Evolutionary conservation across 1,140 invertebrate genomes (phyloP).

Genomic region (Oedothorax gibbosus): DNA sequence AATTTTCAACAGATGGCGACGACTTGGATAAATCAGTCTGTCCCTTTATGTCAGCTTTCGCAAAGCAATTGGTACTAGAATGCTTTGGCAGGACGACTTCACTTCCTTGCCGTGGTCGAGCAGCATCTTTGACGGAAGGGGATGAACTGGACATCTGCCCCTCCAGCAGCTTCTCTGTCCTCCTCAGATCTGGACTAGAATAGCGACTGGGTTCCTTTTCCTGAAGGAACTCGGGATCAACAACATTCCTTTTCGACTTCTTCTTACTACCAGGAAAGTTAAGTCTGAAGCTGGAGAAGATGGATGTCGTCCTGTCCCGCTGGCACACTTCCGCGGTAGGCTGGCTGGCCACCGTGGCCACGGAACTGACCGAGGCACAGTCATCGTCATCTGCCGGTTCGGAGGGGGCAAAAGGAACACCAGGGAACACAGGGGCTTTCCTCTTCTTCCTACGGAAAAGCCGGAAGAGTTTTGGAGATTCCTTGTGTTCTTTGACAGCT

Average conservation of each 20-base stretch:
- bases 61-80: too few relatives aligned
- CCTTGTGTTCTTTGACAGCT: background rate
- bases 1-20: background rate
- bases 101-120: background rate
- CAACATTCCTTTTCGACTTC: constrained; percentile 1
- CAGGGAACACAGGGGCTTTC: background rate
- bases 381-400: constrained; percentile 32
- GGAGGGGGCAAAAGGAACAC: background rate
- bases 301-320: constrained; percentile 28
- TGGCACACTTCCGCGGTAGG: constrained; percentile 35
- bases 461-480: constrained; percentile 31
- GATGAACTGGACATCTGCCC: background rate
- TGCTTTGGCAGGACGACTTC: too few relatives aligned
- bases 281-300: constrained; percentile 46
- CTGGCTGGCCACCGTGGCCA: constrained; percentile 39
- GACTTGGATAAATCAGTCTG: constrained; percentile 8
- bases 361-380: constrained; percentile 40
- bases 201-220: background rate
- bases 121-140: background rate
- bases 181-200: constrained; percentile 43
- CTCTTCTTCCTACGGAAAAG: constrained; percentile 44
- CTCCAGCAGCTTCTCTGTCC: constrained; percentile 15
- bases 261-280: constrained; percentile 22
- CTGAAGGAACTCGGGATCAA: background rate
- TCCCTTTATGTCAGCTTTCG: background rate